Base-by-base conservation (phyloP, 2,113 vertebrate genomes). In the Tursiops truncatus region DNA sequence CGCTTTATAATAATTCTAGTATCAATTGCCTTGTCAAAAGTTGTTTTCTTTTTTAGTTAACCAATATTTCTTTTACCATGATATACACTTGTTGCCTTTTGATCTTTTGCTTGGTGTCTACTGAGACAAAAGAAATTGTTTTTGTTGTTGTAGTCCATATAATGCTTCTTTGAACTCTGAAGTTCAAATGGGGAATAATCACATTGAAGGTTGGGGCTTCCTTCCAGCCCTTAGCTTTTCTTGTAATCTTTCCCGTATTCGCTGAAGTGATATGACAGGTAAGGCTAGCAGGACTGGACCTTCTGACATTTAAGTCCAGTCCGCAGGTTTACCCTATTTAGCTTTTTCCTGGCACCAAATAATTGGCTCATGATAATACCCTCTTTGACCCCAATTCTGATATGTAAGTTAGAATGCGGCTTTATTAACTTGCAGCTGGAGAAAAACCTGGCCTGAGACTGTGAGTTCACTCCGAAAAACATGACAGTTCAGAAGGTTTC, bases 401-500 rank as follows among this genome's bases (percentile, higher is more conserved):
- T 68, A 91, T 50, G 6, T 47, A 89, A 93, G 76, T 94, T 38
- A 77, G 33, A 93, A 97, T 85, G 28, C n/a, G 47, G 80, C 20
- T 89, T 97, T 97, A 81, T 97, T 97, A 94, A 96, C 83, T 87
- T 94, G 95, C 47, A 96, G 53, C 62, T 70, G 83, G 63, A 81
- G 65, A 53, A 87, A 95, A 96, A 84, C n/a, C 79, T 96, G 95
- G 92, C 73, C 65, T 2, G 38, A 96, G 71, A 95, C 74, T 84
- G 60, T 85, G 87, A 94, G 92, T 95, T 98, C 62, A 92, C 94
- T 77, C 70, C 14, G 18, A 47, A 95, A 95, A 97, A 0, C 70
- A 74, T 97, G 96, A 95, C 92, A 96, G 95, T 97, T 97, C 92
- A 94, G 95, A 97, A 97, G 87, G 70, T 97, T 97, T 95, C 89